Evolutionary conservation across 2,113 vertebrate species (phyloP).

Genomic region (Odocoileus hemionus): DNA sequence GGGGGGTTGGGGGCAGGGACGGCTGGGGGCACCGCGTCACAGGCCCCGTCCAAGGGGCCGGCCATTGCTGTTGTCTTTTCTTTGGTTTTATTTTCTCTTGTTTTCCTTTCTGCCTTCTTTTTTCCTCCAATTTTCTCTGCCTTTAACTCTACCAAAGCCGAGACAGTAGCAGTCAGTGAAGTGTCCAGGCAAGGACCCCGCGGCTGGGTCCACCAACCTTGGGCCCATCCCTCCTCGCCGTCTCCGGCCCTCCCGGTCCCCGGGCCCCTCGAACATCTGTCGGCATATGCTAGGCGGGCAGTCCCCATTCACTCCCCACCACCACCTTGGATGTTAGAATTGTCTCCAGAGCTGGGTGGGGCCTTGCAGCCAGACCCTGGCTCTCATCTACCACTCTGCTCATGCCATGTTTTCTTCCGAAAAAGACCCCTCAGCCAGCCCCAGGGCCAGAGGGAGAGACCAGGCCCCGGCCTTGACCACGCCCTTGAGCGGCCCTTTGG

Average conservation of each 20-base stretch:
- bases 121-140: neutral
- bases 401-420: neutral
- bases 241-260: neutral
- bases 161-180: neutral
- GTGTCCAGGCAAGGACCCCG: neutral
- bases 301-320: neutral
- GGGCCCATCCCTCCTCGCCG: neutral
- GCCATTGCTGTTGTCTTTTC: neutral
- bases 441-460: neutral
- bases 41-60: neutral
- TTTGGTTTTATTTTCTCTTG: neutral
- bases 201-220: neutral
- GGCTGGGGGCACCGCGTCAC: neutral
- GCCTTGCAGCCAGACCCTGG: neutral
- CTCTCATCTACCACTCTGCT: neutral
- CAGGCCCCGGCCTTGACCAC: accelerated
- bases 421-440: neutral
- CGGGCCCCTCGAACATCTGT: accelerated
- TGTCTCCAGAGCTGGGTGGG: neutral
- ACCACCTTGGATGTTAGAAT: neutral
- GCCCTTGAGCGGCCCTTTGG: neutral
- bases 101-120: neutral
- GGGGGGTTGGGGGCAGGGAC: neutral
- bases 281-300: accelerated
- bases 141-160: constrained; percentile 65